Percentiles rank a stretch among this genome's conserved stretches.
Evolutionary conservation across 2,888 invertebrate genomes (phyloP).

Genomic region (Tridacna gigas): DNA sequence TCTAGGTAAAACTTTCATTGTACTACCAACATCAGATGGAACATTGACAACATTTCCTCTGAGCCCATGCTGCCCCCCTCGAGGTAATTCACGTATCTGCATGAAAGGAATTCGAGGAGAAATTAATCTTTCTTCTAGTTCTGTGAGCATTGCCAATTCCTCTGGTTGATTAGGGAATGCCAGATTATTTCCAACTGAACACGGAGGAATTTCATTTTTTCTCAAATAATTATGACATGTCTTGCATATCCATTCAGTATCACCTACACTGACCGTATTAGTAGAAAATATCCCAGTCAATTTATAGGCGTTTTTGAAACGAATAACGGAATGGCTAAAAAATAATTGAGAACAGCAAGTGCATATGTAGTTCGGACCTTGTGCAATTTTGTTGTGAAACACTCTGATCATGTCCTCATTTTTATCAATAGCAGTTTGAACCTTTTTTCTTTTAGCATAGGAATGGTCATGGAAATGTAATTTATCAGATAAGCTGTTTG

Average conservation of each 20-base stretch:
- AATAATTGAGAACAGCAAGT: conserved; percentile 29
- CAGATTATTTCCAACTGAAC: conserved; percentile 48
- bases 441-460: neutral
- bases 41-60: conserved; percentile 78
- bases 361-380: conserved; percentile 32
- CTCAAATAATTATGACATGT: conserved; percentile 31
- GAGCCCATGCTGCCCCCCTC: conserved; percentile 62
- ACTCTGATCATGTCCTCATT: no score
- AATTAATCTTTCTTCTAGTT: conserved; percentile 81
- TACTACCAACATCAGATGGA: conserved; percentile 68
- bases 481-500: no score
- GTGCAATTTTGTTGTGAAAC: neutral
- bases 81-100: conserved; percentile 79
- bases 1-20: conserved; percentile 11
- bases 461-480: no score
- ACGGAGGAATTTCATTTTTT: conserved; percentile 39
- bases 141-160: conserved; percentile 37
- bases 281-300: neutral
- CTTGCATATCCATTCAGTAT: conserved; percentile 37
- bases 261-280: conserved; percentile 5
- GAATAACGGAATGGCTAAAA: conserved; percentile 31
- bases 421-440: no score
- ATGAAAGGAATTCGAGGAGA: conserved; percentile 81
- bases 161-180: conserved; percentile 35
- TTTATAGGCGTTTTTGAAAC: neutral